phyloP scores from a whole-genome alignment of 2,888 invertebrate species.

The Amphipyra berbera region DNA sequence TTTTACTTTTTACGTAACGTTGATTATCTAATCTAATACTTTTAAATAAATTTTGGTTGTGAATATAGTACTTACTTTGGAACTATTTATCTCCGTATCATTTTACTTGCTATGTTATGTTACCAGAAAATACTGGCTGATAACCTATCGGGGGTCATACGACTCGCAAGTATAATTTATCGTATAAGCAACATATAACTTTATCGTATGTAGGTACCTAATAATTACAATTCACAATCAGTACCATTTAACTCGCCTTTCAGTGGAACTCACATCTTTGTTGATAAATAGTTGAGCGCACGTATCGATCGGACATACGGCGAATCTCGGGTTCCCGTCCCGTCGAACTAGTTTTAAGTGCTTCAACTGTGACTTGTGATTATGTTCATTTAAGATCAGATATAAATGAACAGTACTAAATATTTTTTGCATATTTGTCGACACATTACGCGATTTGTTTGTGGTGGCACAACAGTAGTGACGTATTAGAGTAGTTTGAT shows the following conservation, averaged over 20 bases:
- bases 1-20: slow-evolving; percentile 45
- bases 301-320: slow-evolving; percentile 43
- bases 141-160: slow-evolving; percentile 42
- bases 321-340: slow-evolving; percentile 11
- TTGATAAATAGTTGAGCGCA: slow-evolving; percentile 50
- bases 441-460: slow-evolving; percentile 23
- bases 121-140: slow-evolving; percentile 21
- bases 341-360: slow-evolving; percentile 22
- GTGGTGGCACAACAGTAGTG: slow-evolving; percentile 47
- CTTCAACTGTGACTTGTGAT: slow-evolving; percentile 14
- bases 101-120: slow-evolving; percentile 1
- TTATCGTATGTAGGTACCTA: too few relatives aligned
- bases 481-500: slow-evolving; percentile 70
- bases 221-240: slow-evolving; percentile 22
- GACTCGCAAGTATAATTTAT: slow-evolving; percentile 8
- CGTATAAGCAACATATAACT: too few relatives aligned
- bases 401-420: slow-evolving; percentile 2
- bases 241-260: slow-evolving; percentile 40
- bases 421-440: slow-evolving; percentile 28
- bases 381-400: background rate
- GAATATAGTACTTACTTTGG: background rate
- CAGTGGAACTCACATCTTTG: slow-evolving; percentile 47
- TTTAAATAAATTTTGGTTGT: slow-evolving; percentile 7
- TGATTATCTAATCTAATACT: slow-evolving; percentile 30
- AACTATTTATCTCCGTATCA: background rate